Conservation (phyloP, 1,140 invertebrate species). For the Reticulitermes speratus region DNA sequence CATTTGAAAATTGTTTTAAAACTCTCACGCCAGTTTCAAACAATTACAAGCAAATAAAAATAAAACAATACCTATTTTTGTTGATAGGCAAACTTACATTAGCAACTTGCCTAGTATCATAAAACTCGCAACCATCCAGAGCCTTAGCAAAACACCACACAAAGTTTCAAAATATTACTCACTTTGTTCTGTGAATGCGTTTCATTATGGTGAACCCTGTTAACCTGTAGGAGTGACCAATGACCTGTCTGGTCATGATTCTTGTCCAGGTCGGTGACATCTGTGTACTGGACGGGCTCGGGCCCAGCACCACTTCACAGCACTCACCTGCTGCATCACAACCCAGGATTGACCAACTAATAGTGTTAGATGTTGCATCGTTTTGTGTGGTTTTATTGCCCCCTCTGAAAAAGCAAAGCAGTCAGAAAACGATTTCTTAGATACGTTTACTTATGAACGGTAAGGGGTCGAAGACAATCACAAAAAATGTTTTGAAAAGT, state of each 20-base stretch:
- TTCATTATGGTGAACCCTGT: neutral
- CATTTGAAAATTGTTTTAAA: too few relatives aligned
- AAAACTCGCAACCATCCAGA: too few relatives aligned
- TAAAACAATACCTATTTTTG: too few relatives aligned
- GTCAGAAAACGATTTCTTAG: too few relatives aligned
- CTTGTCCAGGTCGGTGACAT: neutral
- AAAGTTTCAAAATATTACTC: neutral
- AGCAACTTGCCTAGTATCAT: too few relatives aligned
- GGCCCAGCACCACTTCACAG: neutral
- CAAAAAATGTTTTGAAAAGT: too few relatives aligned
- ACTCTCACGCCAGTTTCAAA: too few relatives aligned
- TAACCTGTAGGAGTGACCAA: neutral
- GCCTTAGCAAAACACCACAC: too few relatives aligned
- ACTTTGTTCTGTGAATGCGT: slow-evolving; percentile 6
- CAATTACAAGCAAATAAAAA: too few relatives aligned
- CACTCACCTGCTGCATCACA: neutral
- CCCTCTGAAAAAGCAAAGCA: neutral
- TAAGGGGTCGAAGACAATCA: too few relatives aligned
- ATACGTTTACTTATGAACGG: too few relatives aligned
- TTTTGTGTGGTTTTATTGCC: neutral
- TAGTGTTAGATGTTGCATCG: neutral
- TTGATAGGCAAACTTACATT: too few relatives aligned
- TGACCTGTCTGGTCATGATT: neutral
- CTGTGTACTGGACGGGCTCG: neutral
- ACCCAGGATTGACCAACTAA: neutral